Conservation (phyloP, 2,113 vertebrate genomes). For the Seriola rivoliana region DNA sequence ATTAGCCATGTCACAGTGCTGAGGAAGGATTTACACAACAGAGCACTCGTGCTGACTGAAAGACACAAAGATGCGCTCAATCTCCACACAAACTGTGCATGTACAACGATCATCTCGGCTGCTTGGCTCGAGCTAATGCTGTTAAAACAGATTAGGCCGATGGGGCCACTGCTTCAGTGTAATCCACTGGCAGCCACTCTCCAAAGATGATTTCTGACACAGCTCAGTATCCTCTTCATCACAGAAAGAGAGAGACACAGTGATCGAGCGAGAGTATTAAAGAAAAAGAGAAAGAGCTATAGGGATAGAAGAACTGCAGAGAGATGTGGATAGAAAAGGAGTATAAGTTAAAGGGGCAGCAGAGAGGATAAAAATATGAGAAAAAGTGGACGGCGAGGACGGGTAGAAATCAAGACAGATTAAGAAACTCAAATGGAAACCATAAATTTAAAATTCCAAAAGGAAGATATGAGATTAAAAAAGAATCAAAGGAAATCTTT, state of each 20-base stretch:
- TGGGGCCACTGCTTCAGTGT: conserved; percentile 58
- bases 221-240: conserved; percentile 46
- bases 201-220: conserved; percentile 65
- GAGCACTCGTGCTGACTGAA: conserved; percentile 41
- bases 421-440: conserved; percentile 40
- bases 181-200: conserved; percentile 64
- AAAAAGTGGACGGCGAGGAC: neutral
- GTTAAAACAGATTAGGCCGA: conserved; percentile 70
- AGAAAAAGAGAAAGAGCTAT: neutral
- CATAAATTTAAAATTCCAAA: conserved; percentile 35
- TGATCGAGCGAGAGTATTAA: conserved; percentile 6
- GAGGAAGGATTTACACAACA: conserved; percentile 36
- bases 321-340: neutral
- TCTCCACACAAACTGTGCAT: conserved; percentile 19
- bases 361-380: conserved; percentile 2
- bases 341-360: neutral
- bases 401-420: conserved; percentile 16
- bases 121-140: conserved; percentile 57
- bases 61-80: conserved; percentile 44
- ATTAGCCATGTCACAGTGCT: conserved; percentile 18
- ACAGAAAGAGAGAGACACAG: conserved; percentile 16
- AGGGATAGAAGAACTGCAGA: neutral
- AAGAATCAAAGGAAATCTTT: conserved; percentile 45
- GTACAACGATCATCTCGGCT: conserved; percentile 6
- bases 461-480: conserved; percentile 36